Conservation (phyloP, 2,888 invertebrate species). For the Oscheius sp. region DNA sequence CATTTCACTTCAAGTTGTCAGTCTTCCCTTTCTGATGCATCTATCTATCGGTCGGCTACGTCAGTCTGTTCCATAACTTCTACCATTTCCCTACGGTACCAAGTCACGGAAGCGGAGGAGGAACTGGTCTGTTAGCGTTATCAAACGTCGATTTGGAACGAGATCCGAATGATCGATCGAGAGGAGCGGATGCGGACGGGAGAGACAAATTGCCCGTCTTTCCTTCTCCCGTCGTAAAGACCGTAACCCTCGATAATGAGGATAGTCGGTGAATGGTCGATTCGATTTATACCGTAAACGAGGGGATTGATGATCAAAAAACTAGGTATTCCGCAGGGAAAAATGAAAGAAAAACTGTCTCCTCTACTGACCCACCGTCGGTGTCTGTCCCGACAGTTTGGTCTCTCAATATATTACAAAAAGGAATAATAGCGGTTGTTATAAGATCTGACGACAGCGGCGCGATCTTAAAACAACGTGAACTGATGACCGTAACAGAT, state of each 20-base stretch:
- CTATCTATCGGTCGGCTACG: neutral
- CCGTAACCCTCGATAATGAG: conserved; percentile 30
- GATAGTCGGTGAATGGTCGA: conserved; percentile 16
- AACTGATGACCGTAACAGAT: conserved; percentile 17
- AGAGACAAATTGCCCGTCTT: conserved; percentile 29
- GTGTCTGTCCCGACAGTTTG: neutral
- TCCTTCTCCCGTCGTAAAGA: conserved; percentile 11
- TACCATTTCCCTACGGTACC: neutral
- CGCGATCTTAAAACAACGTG: conserved; percentile 23
- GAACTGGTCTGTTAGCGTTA: conserved; percentile 31
- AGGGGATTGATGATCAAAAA: no score
- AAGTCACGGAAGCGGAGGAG: conserved; percentile 29
- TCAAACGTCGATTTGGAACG: conserved; percentile 31
- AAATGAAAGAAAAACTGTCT: no score
- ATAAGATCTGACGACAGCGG: conserved; percentile 11
- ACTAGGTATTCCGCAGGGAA: no score
- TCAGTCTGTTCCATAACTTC: neutral
- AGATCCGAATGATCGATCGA: conserved; percentile 31
- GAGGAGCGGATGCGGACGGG: conserved; percentile 29
- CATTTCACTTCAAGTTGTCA: no score
- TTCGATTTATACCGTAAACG: no score
- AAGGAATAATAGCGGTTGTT: neutral
- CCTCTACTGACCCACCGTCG: neutral
- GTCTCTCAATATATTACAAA: neutral
- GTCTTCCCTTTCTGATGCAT: neutral